Evolutionary conservation across 1,140 invertebrate species (phyloP), one percentile per base, ranked within the genome.

Genomic region (Augochlora pura): DNA sequence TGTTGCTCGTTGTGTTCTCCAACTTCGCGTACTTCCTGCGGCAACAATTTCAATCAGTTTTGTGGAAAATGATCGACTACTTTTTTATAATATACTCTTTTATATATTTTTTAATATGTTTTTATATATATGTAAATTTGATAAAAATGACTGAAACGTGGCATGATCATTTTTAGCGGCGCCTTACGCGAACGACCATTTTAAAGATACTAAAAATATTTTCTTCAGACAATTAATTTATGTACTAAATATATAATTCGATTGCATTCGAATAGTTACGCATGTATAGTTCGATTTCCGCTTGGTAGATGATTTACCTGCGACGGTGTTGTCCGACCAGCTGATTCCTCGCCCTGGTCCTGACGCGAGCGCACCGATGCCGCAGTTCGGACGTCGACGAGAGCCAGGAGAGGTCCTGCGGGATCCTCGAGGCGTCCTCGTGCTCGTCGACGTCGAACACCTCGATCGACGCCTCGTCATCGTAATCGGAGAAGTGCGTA

Each of bases 401-500:
- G 42, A 91, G 80, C 91, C 91, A 91, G 38, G 83, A 77, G 60
- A 91, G 79, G 23, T 87, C 82, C 60, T 60, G 74, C 5, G 87
- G 82, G 39, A 87, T 86, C n/a, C 63, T 78, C 65, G 78, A 78
- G 67, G 66, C 39, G 62, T 82, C 77, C 57, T 77, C 32, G 62
- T 77, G 66, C 25, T 65, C 66, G 63, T 87, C 77, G 66, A 63
- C 52, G n/a, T 85, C 79, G 65, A 90, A 80, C 16, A 79, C 57
- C 63, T 85, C 83, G 69, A 91, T 80, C 63, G 81, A 86, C 42
- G 75, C 71, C 63, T 85, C 72, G 23, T 69, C 73, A 71, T 76
- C 80, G 39, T 76, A 68, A 57, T 83, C 80, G 81, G 70, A 63
- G 65, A 72, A 67, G 59, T 63, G 65, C 46, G 39, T 70, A 64